Percentiles rank a stretch among this genome's conserved stretches.
phyloP scores from a whole-genome alignment of 2,797 vertebrate species.

The Danio choprae region DNA sequence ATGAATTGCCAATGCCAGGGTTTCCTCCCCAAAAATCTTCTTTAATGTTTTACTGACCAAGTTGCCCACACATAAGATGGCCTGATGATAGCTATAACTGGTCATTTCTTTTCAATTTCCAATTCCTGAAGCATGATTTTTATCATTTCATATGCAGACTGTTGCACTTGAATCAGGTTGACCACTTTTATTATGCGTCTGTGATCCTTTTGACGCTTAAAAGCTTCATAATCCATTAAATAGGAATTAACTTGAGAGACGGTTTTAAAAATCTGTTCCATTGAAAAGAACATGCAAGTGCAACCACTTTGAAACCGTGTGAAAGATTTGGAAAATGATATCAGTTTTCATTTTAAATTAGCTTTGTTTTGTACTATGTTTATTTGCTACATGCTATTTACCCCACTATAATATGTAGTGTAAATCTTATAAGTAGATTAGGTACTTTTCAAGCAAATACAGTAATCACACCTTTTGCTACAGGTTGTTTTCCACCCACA shows the following conservation, averaged over 20 bases:
- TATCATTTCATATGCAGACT: not conserved
- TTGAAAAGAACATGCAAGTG: not conserved
- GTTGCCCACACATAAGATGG: too few relatives aligned
- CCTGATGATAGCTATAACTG: too few relatives aligned
- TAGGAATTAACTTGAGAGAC: not conserved
- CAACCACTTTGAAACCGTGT: not conserved
- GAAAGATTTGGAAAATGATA: not conserved
- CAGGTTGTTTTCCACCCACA: constrained; percentile 21
- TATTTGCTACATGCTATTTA: not conserved
- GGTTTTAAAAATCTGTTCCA: not conserved
- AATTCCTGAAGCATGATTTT: too few relatives aligned
- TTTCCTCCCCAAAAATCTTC: too few relatives aligned
- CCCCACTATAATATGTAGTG: not conserved
- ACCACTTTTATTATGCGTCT: not conserved
- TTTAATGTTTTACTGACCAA: too few relatives aligned
- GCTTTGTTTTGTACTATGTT: not conserved
- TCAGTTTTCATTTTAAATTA: not conserved
- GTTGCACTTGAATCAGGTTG: not conserved
- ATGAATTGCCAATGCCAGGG: too few relatives aligned
- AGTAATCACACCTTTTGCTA: constrained; percentile 2
- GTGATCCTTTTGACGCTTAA: not conserved
- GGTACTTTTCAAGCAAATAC: not conserved
- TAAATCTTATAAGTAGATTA: not conserved
- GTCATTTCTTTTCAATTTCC: too few relatives aligned
- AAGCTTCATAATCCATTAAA: not conserved